Evolutionary conservation across 2,888 invertebrate species (phyloP).

Genomic region (Chaetogeoica ovagalla): DNA sequence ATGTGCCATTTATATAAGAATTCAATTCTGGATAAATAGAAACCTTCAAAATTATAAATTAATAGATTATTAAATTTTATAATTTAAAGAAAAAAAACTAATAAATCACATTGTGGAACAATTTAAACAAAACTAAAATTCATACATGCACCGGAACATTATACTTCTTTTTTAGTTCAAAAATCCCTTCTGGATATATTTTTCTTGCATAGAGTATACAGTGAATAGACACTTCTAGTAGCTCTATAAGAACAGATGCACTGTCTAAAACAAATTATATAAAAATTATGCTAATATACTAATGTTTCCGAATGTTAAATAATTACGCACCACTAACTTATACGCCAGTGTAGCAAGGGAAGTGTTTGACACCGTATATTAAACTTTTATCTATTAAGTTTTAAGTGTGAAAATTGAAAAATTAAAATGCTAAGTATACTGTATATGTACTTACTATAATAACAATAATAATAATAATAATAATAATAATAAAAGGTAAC

Average conservation of each 20-base stretch:
- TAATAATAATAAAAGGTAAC: too few relatives aligned
- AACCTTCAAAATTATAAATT: slow-evolving; percentile 53
- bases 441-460: too few relatives aligned
- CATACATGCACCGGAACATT: slow-evolving; percentile 65
- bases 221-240: slow-evolving; percentile 69
- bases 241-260: slow-evolving; percentile 63
- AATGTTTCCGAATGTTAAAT: too few relatives aligned
- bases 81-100: too few relatives aligned
- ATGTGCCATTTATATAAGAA: slow-evolving; percentile 65
- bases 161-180: slow-evolving; percentile 68
- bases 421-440: too few relatives aligned
- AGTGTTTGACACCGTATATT: too few relatives aligned
- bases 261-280: slow-evolving; percentile 27
- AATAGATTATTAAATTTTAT: background rate
- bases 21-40: slow-evolving; percentile 70
- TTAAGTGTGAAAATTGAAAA: too few relatives aligned
- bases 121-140: background rate
- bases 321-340: too few relatives aligned
- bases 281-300: background rate
- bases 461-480: too few relatives aligned
- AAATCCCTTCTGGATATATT: slow-evolving; percentile 69
- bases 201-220: slow-evolving; percentile 66
- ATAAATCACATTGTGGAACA: background rate
- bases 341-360: too few relatives aligned
- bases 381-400: too few relatives aligned